Evolutionary conservation across 2,797 vertebrate genomes (phyloP), one percentile per base, ranked within the genome.

Genomic region (Tolypeutes matacus): DNA sequence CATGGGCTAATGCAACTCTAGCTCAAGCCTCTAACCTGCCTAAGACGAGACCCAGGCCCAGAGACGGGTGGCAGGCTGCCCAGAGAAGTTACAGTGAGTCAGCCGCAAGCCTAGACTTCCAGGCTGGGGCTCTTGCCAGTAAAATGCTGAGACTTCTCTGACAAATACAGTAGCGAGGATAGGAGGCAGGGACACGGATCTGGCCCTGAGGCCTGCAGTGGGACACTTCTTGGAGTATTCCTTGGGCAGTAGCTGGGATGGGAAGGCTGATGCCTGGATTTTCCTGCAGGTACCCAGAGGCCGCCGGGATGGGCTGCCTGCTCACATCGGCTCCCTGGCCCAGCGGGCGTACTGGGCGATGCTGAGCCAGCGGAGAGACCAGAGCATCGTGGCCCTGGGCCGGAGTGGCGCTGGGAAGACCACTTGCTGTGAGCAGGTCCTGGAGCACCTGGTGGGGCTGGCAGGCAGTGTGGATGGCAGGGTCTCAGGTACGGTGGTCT

Each of bases 401-500:
- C 98, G 99, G 93, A 99, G 99, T 0, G 99, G 99, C 0, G 98
- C 99, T 0, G 99, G 99, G 1, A 99, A 99, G 98, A 99, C 99
- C 5, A 96, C 97, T 0, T 98, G 98, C 39, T 99, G 99, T 49
- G 98, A 98, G 97, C 97, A 98, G 0, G 98, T 99, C 73, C 97
- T 99, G 18, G 98, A 98, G 80, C 97, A 98, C 39, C 98, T 99
- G 73, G 99, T 99, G 86, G 98, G 96, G 81, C 98, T 97, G 2
- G 99, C 98, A 0, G 99, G 99, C 14, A 98, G 98, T 0, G 96
- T 98, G 75, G 98, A 98, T 1, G 93, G 96, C 95, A 98, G 89
- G 69, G 97, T 99, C 82, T 99, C 98, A 97, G 97, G 99, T 99
- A 97, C 0, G 8, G 53, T 0, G 5, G n/a, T 18, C 31, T 83